Evolutionary conservation across 2,797 vertebrate genomes (phyloP), one percentile per base, ranked within the genome.

Genomic region (Epinephelus awoara): DNA sequence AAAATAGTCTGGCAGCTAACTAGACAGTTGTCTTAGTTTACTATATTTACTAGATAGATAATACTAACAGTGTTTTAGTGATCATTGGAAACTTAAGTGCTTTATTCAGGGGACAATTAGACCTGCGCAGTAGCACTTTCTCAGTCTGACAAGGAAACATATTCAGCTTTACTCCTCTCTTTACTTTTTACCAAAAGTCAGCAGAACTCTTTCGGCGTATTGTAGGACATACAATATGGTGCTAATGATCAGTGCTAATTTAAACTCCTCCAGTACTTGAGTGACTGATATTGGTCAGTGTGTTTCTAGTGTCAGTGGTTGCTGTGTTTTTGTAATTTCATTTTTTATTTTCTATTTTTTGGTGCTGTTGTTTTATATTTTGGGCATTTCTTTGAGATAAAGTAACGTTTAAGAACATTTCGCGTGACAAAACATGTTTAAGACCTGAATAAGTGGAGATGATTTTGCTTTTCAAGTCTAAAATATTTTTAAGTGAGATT

Each of bases 61-160:
- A 27, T 58, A 67, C 40, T 57, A 62, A 75, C 56, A 72, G 38
- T 80, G 15, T 84, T 75, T 68, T 51, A 79, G 67, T 14, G 42
- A 76, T 29, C 2, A 15, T 74, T 14, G 34, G 13, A 66, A 52
- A 73, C n/a, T 8, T 54, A 63, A 19, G n/a, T 75, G n/a, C 7
- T 34, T 62, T 51, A 64, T 75, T 68, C 42, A 61, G 44, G 17
- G 38, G 18, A 46, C 47, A 68, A 34, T 11, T 49, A 62, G 19
- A 69, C 59, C 88, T 90, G 86, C 76, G 88, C 69, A 80, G 29
- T 82, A 89, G 78, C 81, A 90, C 86, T 89, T 88, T 90, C 61
- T 65, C 78, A 6, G 61, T 72, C 23, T 23, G 61, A 56, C n/a
- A 62, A 68, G 29, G n/a, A 75, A 55, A 34, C 13, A 34, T 42